Percentiles rank a stretch among this genome's conserved stretches.
phyloP scores from a whole-genome alignment of 2,113 vertebrate genomes.

The Gorsachius goisagi region DNA sequence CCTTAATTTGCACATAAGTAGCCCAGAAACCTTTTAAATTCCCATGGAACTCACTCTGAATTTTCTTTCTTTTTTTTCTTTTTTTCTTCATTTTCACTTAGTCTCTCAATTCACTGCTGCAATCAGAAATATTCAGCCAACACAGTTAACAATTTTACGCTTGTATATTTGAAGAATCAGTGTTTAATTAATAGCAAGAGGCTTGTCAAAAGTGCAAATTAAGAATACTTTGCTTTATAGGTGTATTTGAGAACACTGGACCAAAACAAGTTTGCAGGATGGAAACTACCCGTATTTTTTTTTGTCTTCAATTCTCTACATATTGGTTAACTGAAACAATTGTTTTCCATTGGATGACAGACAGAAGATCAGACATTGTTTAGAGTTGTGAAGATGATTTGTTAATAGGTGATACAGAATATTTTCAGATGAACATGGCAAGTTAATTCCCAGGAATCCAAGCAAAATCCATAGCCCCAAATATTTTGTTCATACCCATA shows the following conservation, averaged over 20 bases:
- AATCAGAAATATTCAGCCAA: not conserved
- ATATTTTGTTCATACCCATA: not conserved
- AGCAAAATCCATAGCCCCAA: not conserved
- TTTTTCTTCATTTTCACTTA: not conserved
- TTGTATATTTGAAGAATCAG: not conserved
- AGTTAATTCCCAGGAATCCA: not conserved
- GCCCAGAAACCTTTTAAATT: not conserved
- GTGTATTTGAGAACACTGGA: not conserved
- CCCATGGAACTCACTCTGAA: not conserved
- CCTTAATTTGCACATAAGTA: slow-evolving; percentile 47
- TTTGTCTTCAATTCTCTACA: not conserved
- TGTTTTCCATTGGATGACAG: not conserved
- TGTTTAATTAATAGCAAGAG: not conserved
- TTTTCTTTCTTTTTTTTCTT: not conserved
- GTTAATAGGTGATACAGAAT: not conserved
- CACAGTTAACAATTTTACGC: not conserved
- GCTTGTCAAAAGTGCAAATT: not conserved
- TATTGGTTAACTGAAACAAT: not conserved
- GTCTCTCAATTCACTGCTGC: not conserved
- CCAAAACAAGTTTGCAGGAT: not conserved
- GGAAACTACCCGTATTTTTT: not conserved
- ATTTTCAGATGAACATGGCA: not conserved
- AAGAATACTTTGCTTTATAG: not conserved
- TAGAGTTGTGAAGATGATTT: not conserved
- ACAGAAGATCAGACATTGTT: not conserved